Evolutionary conservation across 2,113 vertebrate species (phyloP).

Genomic region (Erythrolamprus reginae): DNA sequence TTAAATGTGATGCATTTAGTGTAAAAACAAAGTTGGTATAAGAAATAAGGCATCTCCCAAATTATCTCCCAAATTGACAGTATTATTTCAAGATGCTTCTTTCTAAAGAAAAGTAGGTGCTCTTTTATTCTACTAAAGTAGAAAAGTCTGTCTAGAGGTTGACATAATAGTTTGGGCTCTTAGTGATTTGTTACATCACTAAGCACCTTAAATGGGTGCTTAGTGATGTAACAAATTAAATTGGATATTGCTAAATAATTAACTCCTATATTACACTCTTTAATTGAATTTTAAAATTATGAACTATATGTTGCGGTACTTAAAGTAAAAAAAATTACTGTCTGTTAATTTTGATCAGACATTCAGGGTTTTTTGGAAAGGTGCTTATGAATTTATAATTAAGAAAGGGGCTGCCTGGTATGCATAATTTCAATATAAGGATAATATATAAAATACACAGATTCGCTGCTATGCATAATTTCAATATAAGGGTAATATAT

Average conservation of each 20-base stretch:
- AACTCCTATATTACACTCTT: conserved; percentile 52
- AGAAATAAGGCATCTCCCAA: background rate
- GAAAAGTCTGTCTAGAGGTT: background rate
- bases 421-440: background rate
- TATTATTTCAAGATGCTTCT: background rate
- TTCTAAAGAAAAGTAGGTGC: background rate
- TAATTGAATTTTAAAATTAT: background rate
- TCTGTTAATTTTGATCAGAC: conserved; percentile 39
- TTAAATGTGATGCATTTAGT: background rate
- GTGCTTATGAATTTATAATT: conserved; percentile 44
- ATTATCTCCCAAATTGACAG: background rate
- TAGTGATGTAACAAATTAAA: conserved; percentile 44
- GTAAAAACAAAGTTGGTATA: background rate
- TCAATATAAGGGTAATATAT: background rate
- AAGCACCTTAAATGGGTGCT: conserved; percentile 27
- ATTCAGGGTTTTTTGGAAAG: conserved; percentile 39
- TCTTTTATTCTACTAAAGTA: background rate
- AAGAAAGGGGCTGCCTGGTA: conserved; percentile 36
- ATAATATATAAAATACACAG: background rate
- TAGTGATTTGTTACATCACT: background rate
- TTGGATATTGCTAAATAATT: conserved; percentile 48
- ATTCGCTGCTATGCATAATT: background rate
- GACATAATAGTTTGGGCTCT: conserved; percentile 3
- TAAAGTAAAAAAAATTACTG: conserved; percentile 26
- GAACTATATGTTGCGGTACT: background rate